Evolutionary conservation across 1,140 invertebrate genomes (phyloP).

Genomic region (Homarus americanus): DNA sequence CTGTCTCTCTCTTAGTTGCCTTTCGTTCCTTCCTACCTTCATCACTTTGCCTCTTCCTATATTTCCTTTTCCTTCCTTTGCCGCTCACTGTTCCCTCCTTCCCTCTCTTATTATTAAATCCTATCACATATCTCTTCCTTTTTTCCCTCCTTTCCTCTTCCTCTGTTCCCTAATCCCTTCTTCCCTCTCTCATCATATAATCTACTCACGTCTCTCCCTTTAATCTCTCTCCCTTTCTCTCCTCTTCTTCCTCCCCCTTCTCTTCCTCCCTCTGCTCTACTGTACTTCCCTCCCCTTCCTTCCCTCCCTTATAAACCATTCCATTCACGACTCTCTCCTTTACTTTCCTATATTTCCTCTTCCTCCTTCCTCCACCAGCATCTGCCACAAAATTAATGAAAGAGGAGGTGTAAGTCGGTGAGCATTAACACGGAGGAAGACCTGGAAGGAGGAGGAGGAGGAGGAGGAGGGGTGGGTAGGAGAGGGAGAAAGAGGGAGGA

Average conservation of each 20-base stretch:
- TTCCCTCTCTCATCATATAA: neutral
- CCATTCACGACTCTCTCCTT: too few relatives aligned
- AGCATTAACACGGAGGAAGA: too few relatives aligned
- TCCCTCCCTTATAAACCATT: neutral
- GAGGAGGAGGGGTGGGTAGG: neutral
- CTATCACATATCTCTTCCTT: neutral
- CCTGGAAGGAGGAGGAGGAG: too few relatives aligned
- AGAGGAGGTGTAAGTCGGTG: too few relatives aligned
- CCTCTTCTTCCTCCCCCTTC: neutral
- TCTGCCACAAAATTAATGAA: too few relatives aligned
- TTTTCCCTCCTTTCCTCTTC: neutral
- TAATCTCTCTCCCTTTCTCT: neutral
- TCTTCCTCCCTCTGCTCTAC: neutral
- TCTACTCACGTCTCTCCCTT: neutral
- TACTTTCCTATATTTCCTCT: too few relatives aligned
- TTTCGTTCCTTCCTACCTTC: too few relatives aligned
- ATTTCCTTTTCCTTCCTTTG: neutral
- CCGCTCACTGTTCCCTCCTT: neutral
- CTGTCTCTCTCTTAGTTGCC: neutral
- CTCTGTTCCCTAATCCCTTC: neutral
- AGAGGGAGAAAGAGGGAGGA: constrained; percentile 29
- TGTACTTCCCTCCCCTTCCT: neutral
- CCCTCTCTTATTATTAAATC: neutral
- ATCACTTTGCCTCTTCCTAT: neutral
- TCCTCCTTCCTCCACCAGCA: neutral